Base-by-base conservation (phyloP, 2,888 invertebrate species). In the Himalopsyche tibetana region DNA sequence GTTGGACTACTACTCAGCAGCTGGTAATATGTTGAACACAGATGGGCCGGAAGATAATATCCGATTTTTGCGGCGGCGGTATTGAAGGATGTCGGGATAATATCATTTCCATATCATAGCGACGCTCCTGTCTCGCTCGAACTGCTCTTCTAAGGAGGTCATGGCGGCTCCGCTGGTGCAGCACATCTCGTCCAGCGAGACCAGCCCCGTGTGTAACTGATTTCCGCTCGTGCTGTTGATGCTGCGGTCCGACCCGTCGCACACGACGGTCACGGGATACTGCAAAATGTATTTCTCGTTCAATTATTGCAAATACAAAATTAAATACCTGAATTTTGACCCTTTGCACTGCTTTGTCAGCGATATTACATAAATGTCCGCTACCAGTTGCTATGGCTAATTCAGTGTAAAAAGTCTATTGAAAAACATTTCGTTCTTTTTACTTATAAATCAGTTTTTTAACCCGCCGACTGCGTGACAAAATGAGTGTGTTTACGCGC, bases 131-230 rank as follows among this genome's bases (percentile, higher is more conserved):
- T 97, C 97, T 85, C 94, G 92, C 89, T 97, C 97, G 4, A 97
- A 92, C 89, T 96, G 95, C 84, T 96, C 96, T 90, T 97, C 96
- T 0, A 97, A 92, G 90, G 96, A 95, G 63, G 95, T 93, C 19
- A 95, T 94, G 28, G 95, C 94, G 81, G 96, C 93, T 0, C 96
- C 96, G 40, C 95, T 95, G 88, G 95, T 94, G 90, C 97, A 96
- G 91, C 98, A 98, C 89, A 98, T 96, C 91, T 98, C 97, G 93
- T 98, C 98, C 87, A 96, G 94, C 89, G 95, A 96, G 3, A 92
- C 92, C 1, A 92, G 90, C 0, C 94, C 94, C 90, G 91, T 93
- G 91, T 93, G 93, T 0, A 92, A 91, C 55, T 81, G 84, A 90
- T 12, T 91, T 91, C 12, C 91, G 87, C 28, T 19, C 84, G 94